These are phyloP conservation scores for Acrossocheilus fasciatus DNA, from an alignment of 2,797 vertebrate species.

Conservation along the genomic window DNA sequence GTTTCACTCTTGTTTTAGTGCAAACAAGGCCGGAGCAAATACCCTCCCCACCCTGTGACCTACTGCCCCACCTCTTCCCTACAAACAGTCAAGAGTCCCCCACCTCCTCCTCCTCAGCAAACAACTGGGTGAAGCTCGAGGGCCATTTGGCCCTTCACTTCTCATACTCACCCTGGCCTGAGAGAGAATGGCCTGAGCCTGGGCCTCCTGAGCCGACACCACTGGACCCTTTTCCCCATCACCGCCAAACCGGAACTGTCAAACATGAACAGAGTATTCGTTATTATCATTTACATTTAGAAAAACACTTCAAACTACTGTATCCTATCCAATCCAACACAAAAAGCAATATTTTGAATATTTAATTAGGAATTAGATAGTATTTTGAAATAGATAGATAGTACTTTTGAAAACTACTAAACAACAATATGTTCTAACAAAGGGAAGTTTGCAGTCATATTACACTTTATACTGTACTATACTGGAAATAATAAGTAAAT, in stretches of 20 bases:
- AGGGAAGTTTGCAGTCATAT: not conserved
- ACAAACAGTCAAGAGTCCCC: conserved; percentile 21
- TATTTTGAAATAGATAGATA: not conserved
- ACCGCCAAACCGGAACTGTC: conserved; percentile 94
- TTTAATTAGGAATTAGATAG: not conserved
- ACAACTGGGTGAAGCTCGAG: conserved; percentile 33
- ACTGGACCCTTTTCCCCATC: conserved; percentile 94
- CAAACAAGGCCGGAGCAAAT: conserved; percentile 62
- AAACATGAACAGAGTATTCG: conserved; percentile 35
- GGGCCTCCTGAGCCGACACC: conserved; percentile 94
- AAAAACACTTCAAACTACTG: not conserved
- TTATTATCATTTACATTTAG: not conserved
- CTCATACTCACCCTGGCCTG: conserved; percentile 91
- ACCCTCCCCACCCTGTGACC: conserved; percentile 12
- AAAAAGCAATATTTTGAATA: not conserved
- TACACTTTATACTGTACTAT: not conserved
- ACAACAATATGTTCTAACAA: not conserved
- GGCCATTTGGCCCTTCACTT: conserved; percentile 30
- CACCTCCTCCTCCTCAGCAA: conserved; percentile 16
- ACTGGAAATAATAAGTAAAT: not conserved
- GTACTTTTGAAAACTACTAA: not conserved
- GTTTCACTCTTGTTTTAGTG: conserved; percentile 72
- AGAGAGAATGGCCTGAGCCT: conserved; percentile 98
- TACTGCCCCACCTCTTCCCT: not conserved
- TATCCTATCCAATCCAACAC: not conserved